phyloP scores from a whole-genome alignment of 2,113 vertebrate species.

The Trogon surrucura region DNA sequence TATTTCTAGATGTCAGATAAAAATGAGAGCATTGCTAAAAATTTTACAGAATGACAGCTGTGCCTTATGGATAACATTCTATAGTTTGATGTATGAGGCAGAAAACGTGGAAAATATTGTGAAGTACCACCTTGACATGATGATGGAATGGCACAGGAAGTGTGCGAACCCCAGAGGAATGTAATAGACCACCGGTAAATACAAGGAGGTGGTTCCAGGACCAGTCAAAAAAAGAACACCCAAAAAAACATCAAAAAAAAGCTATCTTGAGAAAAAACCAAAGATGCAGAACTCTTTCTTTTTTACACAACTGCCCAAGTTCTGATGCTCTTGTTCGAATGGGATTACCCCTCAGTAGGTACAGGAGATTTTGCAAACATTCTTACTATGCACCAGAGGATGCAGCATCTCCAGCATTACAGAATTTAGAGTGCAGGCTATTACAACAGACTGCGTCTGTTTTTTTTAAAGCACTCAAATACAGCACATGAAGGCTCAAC shows the following conservation, averaged over 20 bases:
- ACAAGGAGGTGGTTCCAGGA: background rate
- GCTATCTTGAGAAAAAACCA: background rate
- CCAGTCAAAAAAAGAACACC: background rate
- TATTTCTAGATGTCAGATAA: constrained; percentile 83
- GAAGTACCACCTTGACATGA: constrained; percentile 70
- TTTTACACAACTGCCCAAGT: background rate
- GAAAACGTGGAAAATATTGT: constrained; percentile 84
- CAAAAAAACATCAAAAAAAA: background rate
- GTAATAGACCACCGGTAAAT: constrained; percentile 54
- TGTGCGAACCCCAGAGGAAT: constrained; percentile 41
- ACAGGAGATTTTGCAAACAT: background rate
- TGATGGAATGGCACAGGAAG: constrained; percentile 74
- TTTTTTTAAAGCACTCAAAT: background rate
- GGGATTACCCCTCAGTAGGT: background rate
- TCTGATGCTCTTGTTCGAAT: background rate
- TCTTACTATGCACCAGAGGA: background rate
- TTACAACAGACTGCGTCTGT: background rate
- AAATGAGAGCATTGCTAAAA: constrained; percentile 83
- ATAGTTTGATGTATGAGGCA: constrained; percentile 79
- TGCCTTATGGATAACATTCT: constrained; percentile 78
- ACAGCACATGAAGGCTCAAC: background rate
- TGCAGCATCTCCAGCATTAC: background rate
- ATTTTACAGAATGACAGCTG: constrained; percentile 77
- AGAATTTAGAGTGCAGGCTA: background rate
- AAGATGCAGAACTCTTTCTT: background rate